phyloP scores from a whole-genome alignment of 2,113 vertebrate genomes.

The Dipodomys merriami region DNA sequence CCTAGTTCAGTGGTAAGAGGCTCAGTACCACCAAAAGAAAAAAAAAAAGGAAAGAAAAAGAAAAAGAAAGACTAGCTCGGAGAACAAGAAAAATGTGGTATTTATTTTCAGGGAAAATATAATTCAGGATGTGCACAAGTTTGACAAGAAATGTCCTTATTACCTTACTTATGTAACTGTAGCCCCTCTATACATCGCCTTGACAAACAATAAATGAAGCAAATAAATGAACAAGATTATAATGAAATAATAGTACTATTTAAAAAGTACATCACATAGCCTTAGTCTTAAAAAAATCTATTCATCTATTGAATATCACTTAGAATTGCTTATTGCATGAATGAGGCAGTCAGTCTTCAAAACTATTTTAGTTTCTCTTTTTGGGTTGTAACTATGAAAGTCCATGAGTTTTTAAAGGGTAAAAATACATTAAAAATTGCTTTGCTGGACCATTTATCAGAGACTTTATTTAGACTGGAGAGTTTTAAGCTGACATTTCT shows the following conservation, averaged over 20 bases:
- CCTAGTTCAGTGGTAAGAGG: too few species aligned
- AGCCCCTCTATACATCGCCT: too few species aligned
- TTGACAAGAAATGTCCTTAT: too few species aligned
- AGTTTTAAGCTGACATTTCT: slow-evolving; percentile 75
- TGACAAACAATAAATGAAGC: slow-evolving; percentile 26
- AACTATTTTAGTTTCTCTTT: slow-evolving; percentile 64
- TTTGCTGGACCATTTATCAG: slow-evolving; percentile 65
- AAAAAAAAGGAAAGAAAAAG: too few species aligned
- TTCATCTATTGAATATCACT: neutral
- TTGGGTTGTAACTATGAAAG: slow-evolving; percentile 64
- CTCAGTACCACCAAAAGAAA: neutral
- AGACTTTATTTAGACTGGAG: slow-evolving; percentile 77
- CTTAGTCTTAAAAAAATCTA: slow-evolving; percentile 29
- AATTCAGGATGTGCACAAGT: neutral
- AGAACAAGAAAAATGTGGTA: neutral
- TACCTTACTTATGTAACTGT: too few species aligned
- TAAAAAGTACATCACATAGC: slow-evolving; percentile 14
- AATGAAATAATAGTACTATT: slow-evolving; percentile 2
- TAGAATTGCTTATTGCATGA: slow-evolving; percentile 54
- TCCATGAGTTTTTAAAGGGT: slow-evolving; percentile 52
- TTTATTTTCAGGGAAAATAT: slow-evolving; percentile 33
- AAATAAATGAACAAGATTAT: neutral
- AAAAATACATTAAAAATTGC: slow-evolving; percentile 61
- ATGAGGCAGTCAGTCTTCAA: slow-evolving; percentile 50
- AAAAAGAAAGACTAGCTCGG: neutral